phyloP scores from a whole-genome alignment of 2,113 vertebrate species.

The Vireo altiloquus region DNA sequence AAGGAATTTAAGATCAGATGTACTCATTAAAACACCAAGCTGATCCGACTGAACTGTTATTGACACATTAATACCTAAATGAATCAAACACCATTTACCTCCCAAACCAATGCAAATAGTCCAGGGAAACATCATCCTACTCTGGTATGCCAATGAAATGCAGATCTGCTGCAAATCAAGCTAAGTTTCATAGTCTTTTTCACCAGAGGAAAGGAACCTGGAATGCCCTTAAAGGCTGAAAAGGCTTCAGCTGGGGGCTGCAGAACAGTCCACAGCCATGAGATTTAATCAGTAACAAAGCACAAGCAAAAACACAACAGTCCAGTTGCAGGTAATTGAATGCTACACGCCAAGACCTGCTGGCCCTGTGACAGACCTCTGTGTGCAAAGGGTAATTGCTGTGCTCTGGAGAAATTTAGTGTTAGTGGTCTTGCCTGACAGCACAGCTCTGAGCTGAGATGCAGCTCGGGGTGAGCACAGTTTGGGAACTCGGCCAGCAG shows the following conservation, averaged over 20 bases:
- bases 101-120: not conserved
- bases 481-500: not conserved
- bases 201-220: not conserved
- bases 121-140: not conserved
- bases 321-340: not conserved
- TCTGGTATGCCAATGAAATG: not conserved
- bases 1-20: not conserved
- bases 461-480: rapidly evolving
- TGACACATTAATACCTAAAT: not conserved
- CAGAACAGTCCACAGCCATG: not conserved
- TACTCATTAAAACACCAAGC: not conserved
- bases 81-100: not conserved
- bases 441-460: not conserved
- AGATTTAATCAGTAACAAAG: not conserved
- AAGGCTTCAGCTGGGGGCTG: not conserved
- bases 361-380: not conserved
- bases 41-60: not conserved
- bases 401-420: not conserved
- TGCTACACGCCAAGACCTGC: not conserved
- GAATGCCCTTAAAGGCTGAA: not conserved
- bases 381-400: not conserved
- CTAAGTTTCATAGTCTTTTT: not conserved
- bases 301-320: rapidly evolving
- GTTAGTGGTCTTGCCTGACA: not conserved
- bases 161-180: not conserved